These are phyloP conservation scores for Drosophila imparisetae DNA, from an alignment of 2,888 invertebrate species.

Conservation along the genomic window DNA sequence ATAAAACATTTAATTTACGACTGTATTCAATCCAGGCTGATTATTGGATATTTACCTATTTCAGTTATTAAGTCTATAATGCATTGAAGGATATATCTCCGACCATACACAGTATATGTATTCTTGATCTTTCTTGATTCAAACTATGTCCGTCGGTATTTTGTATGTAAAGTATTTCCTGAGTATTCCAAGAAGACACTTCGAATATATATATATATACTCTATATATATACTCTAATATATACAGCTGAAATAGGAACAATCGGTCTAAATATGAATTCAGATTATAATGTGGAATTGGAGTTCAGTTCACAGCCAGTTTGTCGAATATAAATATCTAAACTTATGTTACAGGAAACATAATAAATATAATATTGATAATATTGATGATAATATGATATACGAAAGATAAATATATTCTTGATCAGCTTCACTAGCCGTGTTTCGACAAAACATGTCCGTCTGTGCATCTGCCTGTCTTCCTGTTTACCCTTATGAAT, in stretches of 20 bases:
- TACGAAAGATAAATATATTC: not conserved
- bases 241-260: not conserved
- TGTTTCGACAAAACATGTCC: not conserved
- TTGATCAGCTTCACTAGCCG: not conserved
- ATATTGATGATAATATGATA: too few species aligned
- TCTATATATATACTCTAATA: too few species aligned
- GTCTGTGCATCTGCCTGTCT: not conserved
- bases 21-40: not conserved
- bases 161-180: not conserved
- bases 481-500: too few species aligned
- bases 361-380: too few species aligned
- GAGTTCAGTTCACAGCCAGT: not conserved
- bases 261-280: not conserved
- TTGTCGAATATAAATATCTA: not conserved
- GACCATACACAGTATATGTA: not conserved
- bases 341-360: not conserved
- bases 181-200: not conserved
- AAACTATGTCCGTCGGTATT: not conserved
- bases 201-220: too few species aligned
- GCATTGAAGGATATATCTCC: not conserved
- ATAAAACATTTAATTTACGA: not conserved
- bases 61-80: not conserved
- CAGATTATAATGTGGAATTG: not conserved
- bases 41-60: too few species aligned
- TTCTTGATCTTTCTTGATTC: not conserved